A percentile compares a stretch with the other conserved stretches of the same genome.
Conservation (phyloP, 2,888 invertebrate genomes). For the Psylliodes chrysocephalus region DNA sequence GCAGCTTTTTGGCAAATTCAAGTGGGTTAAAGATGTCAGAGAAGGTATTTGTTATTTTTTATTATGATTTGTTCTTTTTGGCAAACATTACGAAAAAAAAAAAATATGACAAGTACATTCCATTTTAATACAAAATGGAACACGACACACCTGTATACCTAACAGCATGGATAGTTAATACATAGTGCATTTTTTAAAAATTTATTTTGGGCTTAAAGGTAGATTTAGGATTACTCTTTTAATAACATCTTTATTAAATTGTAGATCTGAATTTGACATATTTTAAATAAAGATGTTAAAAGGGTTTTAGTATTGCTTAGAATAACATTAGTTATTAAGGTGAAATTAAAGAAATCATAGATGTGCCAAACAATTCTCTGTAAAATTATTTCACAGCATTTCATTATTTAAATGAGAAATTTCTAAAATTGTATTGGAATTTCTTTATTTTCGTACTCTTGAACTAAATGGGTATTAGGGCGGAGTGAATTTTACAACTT, state of each 20-base stretch:
- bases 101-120: constrained; percentile 1
- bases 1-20: constrained; percentile 27
- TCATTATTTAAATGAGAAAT: no score
- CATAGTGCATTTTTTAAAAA: constrained; percentile 2
- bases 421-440: no score
- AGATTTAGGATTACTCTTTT: neutral
- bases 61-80: constrained; percentile 5
- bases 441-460: no score
- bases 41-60: constrained; percentile 24
- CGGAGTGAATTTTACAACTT: no score
- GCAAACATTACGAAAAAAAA: neutral
- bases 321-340: neutral
- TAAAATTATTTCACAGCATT: no score
- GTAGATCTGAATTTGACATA: neutral
- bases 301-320: neutral
- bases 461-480: no score
- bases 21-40: constrained; percentile 24
- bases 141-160: constrained; percentile 13
- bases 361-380: no score
- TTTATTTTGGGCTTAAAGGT: neutral
- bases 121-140: constrained; percentile 20
- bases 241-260: neutral
- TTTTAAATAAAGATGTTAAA: neutral
- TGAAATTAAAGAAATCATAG: no score
- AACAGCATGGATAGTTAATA: constrained; percentile 13